phyloP scores from a whole-genome alignment of 2,797 vertebrate genomes.

The Aphelocoma californica region DNA sequence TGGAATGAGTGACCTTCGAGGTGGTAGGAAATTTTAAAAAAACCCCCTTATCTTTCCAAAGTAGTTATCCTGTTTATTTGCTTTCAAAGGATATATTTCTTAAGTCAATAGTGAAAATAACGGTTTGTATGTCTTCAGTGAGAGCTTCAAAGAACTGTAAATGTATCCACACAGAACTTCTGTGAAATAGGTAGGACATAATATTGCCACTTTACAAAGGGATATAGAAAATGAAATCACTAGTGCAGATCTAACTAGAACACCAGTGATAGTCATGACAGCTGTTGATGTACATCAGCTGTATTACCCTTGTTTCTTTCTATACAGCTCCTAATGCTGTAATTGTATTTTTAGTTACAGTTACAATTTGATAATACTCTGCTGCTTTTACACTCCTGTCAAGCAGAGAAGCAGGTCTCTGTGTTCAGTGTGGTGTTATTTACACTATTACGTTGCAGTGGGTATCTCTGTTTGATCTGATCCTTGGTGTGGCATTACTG shows the following conservation, averaged over 20 bases:
- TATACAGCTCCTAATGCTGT: background rate
- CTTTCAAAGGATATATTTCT: background rate
- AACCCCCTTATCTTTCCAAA: background rate
- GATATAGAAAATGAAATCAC: background rate
- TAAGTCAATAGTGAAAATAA: background rate
- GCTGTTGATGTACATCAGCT: background rate
- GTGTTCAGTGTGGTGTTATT: background rate
- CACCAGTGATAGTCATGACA: background rate
- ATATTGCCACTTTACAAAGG: background rate
- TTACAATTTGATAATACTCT: background rate
- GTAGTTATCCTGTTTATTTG: background rate
- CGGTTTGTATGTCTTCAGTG: background rate
- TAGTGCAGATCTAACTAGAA: background rate
- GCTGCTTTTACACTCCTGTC: background rate
- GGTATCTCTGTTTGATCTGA: constrained; percentile 25
- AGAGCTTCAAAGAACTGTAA: background rate
- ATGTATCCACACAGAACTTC: background rate
- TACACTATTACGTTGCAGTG: background rate
- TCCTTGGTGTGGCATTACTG: constrained; percentile 17
- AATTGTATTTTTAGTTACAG: background rate
- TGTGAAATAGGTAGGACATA: background rate
- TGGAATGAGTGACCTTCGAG: background rate
- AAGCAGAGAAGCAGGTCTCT: background rate
- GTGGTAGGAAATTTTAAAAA: background rate
- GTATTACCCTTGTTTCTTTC: background rate